A percentile compares a stretch with the other conserved stretches of the same genome.
Conservation (phyloP, 2,113 vertebrate genomes). For the Mus spicilegus region DNA sequence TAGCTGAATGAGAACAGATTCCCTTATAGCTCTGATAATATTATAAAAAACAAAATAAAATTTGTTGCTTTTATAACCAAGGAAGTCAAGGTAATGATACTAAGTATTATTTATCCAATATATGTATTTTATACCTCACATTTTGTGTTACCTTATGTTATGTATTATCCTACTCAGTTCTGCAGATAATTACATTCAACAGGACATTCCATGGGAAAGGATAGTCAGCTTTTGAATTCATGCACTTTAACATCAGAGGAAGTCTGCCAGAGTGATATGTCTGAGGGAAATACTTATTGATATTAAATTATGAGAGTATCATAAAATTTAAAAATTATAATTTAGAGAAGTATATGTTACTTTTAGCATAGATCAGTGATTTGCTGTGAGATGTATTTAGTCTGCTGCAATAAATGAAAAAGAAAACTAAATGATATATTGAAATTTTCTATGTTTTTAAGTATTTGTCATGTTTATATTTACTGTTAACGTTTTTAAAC, state of each 20-base stretch:
- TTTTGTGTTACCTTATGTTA: not conserved
- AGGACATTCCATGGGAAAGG: not conserved
- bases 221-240: not conserved
- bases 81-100: not conserved
- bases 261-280: not conserved
- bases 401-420: not conserved
- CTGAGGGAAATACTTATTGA: not conserved
- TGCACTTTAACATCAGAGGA: not conserved
- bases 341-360: not conserved
- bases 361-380: constrained; percentile 40
- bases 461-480: constrained; percentile 26
- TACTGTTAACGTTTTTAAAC: not conserved
- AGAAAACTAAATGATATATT: not conserved
- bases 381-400: not conserved
- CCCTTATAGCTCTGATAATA: not conserved
- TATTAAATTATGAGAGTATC: constrained; percentile 1
- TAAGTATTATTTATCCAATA: not conserved
- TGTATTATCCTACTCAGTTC: not conserved
- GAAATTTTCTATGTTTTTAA: constrained; percentile 46
- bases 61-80: not conserved
- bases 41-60: not conserved
- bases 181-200: not conserved
- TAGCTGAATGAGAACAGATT: not conserved
- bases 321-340: constrained; percentile 9
- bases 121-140: not conserved